These are phyloP conservation scores for Ormyrus labotus DNA, from an alignment of 2,888 invertebrate species.

Conservation along the genomic window DNA sequence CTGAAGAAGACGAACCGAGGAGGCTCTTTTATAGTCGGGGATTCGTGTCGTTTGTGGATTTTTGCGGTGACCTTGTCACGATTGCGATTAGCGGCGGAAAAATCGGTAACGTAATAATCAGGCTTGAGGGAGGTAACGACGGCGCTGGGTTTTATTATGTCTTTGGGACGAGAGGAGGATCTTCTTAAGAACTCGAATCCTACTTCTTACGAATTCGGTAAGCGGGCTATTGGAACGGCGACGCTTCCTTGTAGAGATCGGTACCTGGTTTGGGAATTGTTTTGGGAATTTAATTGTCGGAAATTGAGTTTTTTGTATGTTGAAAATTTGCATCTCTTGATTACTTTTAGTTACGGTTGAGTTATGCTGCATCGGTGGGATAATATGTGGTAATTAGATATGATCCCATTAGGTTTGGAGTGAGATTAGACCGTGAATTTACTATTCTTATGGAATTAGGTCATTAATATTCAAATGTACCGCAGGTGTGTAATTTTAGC, in stretches of 20 bases:
- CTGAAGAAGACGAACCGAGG: constrained; percentile 14
- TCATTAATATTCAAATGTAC: no score
- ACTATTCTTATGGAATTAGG: no score
- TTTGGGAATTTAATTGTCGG: no score
- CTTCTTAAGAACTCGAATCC: constrained; percentile 44
- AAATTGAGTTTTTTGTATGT: no score
- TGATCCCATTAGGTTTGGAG: no score
- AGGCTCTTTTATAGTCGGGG: constrained; percentile 67
- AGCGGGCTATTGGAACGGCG: constrained; percentile 25
- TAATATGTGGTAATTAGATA: no score
- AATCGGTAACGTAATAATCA: constrained; percentile 62
- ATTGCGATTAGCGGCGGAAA: constrained; percentile 65
- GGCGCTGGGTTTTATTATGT: constrained; percentile 27
- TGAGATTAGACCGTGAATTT: no score
- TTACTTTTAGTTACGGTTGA: no score
- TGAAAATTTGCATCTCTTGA: no score
- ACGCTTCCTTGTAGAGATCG: constrained; percentile 1
- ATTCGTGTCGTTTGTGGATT: constrained; percentile 70
- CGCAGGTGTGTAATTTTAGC: no score
- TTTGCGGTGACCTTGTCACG: constrained; percentile 70
- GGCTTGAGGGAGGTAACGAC: constrained; percentile 37
- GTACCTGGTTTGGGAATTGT: no score
- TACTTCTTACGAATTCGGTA: constrained; percentile 39
- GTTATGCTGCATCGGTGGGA: no score
- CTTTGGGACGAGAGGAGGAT: constrained; percentile 45